phyloP scores from a whole-genome alignment of 2,113 vertebrate genomes.

The Istiophorus platypterus region DNA sequence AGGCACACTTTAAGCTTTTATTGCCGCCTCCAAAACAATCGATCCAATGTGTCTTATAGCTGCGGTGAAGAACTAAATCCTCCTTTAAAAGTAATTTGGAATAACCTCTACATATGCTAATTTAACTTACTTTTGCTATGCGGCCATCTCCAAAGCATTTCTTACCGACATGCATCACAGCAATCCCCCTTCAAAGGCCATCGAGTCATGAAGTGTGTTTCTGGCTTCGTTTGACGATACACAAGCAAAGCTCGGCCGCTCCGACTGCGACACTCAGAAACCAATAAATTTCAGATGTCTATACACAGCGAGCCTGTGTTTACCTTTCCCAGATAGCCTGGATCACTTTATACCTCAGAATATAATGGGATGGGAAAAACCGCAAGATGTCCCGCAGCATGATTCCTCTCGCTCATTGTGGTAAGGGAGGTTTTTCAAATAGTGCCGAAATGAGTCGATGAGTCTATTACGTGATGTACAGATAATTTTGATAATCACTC shows the following conservation, averaged over 20 bases:
- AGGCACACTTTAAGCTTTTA: conserved; percentile 35
- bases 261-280: background rate
- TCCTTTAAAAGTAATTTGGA: conserved; percentile 2
- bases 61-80: background rate
- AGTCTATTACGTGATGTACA: no score
- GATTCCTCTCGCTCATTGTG: no score
- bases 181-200: conserved; percentile 19
- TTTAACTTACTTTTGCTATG: conserved; percentile 12
- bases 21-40: conserved; percentile 6
- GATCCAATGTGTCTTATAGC: conserved; percentile 5
- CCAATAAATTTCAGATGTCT: conserved; percentile 3
- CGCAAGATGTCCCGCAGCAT: background rate
- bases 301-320: conserved; percentile 3
- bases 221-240: conserved; percentile 16
- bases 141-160: conserved; percentile 17
- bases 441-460: no score
- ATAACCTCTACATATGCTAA: conserved; percentile 6
- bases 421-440: no score
- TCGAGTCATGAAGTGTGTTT: conserved; percentile 1
- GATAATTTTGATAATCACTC: no score
- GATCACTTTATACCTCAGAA: background rate
- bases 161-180: conserved; percentile 2
- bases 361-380: background rate
- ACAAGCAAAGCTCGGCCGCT: conserved; percentile 11
- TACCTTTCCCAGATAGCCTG: background rate